Evolutionary conservation across 2,888 invertebrate genomes (phyloP), one percentile per base, ranked within the genome.

Genomic region (Agrenia bidenticulata): DNA sequence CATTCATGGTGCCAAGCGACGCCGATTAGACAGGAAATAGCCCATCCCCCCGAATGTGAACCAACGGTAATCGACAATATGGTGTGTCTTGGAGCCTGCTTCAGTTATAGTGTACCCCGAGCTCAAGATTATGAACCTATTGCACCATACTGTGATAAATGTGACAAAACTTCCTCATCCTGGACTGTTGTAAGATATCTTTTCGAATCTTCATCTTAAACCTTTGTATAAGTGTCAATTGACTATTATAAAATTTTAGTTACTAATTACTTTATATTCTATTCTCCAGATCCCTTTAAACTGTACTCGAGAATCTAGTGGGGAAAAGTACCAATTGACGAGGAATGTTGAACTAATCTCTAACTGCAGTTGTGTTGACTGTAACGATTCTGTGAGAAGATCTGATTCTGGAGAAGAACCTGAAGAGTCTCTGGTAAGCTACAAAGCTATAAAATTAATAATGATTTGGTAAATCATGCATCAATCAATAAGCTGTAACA

Each of bases 1-100:
- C 86, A 87, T 78, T 87, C 87, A 24, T 87, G 87, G 87, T 88
- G 88, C 78, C 85, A 86, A 77, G 85, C 86, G 19, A 86, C 86
- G 27, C 84, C 85, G 4, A 88, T 88, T 70, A 85, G 86, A 77
- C 87, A 88, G 41, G 65, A 66, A 56, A 68, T 71, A 13, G 84
- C 85, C n/a, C 84, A 85, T 27, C 60, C 69, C 78, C 85, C 86
- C 1, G 85, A 85, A 61, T 87, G 86, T 77, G 83, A 84, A 69
- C 83, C 86, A 1, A 82, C 84, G 73, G 86, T 86, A 70, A 84
- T 88, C 71, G 86, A 87, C 78, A 88, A 88, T 79, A 86, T 86
- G 77, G 87, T 88, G 2, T 88, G 88, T 77, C 87, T 88, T 15
- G 88, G 88, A 2, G 86, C 87, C 2, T 88, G 88, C 78, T 88